Conservation (phyloP, 2,888 invertebrate species). For the Halocaridina rubra region DNA sequence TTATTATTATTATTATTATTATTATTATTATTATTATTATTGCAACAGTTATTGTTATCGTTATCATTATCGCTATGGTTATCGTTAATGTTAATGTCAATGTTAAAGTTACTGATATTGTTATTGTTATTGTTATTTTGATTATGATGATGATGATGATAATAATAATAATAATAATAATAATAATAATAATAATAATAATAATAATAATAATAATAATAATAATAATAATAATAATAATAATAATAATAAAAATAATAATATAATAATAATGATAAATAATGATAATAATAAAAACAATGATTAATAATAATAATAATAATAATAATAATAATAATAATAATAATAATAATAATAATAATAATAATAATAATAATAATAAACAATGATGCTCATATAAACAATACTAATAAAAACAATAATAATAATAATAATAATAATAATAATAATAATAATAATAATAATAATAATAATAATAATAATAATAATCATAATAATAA, state of each 20-base stretch:
- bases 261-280: background rate
- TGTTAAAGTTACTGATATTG: background rate
- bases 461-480: background rate
- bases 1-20: background rate
- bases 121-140: background rate
- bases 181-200: background rate
- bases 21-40: background rate
- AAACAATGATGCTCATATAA: background rate
- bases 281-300: background rate
- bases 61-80: background rate
- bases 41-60: background rate
- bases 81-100: background rate
- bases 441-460: background rate
- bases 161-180: background rate
- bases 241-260: background rate
- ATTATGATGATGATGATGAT: background rate
- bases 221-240: background rate
- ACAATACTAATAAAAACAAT: background rate
- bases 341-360: background rate
- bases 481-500: background rate
- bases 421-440: background rate
- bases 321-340: background rate
- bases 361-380: background rate
- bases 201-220: background rate
- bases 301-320: background rate